A percentile compares a stretch with the other conserved stretches of the same genome.
These are phyloP conservation scores for Drosophila conformis DNA, from an alignment of 2,888 invertebrate species.

Conservation along the genomic window DNA sequence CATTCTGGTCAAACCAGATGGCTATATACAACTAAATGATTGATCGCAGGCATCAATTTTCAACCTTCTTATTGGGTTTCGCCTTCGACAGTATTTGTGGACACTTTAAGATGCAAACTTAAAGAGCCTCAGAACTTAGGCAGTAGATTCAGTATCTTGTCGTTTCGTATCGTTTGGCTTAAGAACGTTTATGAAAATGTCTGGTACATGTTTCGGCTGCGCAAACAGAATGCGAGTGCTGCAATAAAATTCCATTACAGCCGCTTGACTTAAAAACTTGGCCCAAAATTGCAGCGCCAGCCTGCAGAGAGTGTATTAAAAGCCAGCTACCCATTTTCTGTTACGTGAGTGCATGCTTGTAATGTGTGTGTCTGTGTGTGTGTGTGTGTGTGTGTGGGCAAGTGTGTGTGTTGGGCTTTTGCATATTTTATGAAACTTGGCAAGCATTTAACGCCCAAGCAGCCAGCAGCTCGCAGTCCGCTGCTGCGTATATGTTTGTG, in stretches of 20 bases:
- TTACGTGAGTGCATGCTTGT: constrained; percentile 66
- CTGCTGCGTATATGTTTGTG: constrained; percentile 42
- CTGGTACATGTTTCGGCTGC: constrained; percentile 75
- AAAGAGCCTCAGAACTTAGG: constrained; percentile 24
- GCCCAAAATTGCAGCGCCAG: constrained; percentile 58
- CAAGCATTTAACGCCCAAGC: constrained; percentile 69
- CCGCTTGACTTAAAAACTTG: constrained; percentile 74
- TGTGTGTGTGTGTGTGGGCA: constrained; percentile 13
- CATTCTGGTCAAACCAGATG: constrained; percentile 36
- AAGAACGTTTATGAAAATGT: constrained; percentile 73
- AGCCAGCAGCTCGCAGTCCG: not conserved
- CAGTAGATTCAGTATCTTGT: constrained; percentile 4
- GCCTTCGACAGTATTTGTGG: constrained; percentile 58
- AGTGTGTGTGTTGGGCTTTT: constrained; percentile 54
- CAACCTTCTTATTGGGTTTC: constrained; percentile 62
- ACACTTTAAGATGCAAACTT: constrained; percentile 38
- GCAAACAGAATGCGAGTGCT: constrained; percentile 74
- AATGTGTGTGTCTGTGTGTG: constrained; percentile 36
- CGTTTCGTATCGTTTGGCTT: constrained; percentile 19
- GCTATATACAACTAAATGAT: constrained; percentile 60
- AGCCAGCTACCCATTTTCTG: constrained; percentile 59
- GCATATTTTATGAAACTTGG: constrained; percentile 80
- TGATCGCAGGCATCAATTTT: constrained; percentile 79
- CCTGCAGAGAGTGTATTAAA: constrained; percentile 69
- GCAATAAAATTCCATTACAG: constrained; percentile 80